phyloP scores from a whole-genome alignment of 2,888 invertebrate species.

The Eueremaeus valkanovi region DNA sequence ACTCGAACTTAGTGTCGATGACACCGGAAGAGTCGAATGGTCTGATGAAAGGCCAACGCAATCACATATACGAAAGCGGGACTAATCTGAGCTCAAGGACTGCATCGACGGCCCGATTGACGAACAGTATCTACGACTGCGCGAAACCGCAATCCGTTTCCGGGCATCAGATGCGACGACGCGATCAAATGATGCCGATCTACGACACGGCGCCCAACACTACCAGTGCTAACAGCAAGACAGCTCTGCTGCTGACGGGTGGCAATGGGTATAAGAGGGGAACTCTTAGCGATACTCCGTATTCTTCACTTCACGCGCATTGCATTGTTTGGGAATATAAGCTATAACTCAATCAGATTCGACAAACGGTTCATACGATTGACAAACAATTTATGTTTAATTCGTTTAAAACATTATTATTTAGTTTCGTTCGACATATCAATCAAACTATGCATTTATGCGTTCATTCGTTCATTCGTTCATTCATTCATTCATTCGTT shows the following conservation, averaged over 20 bases:
- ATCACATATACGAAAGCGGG: constrained; percentile 16
- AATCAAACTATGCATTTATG: too few species aligned
- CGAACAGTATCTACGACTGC: constrained; percentile 16
- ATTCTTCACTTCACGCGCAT: constrained; percentile 66
- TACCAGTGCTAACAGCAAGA: constrained; percentile 51
- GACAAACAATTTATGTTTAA: too few species aligned
- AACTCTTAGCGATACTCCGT: constrained; percentile 62
- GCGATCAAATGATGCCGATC: neutral
- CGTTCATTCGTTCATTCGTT: too few species aligned
- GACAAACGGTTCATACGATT: neutral
- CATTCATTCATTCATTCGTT: too few species aligned
- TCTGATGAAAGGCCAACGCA: constrained; percentile 1
- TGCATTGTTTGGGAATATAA: constrained; percentile 86
- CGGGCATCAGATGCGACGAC: neutral
- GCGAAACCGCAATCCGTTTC: neutral
- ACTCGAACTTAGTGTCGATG: constrained; percentile 41
- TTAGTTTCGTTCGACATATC: too few species aligned
- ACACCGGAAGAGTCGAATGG: constrained; percentile 24
- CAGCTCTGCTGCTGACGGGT: constrained; percentile 78
- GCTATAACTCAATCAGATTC: constrained; percentile 35
- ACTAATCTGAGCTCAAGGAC: constrained; percentile 2
- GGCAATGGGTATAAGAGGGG: constrained; percentile 84
- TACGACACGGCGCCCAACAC: constrained; percentile 2
- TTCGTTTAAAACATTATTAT: too few species aligned
- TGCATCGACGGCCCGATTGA: constrained; percentile 16